Evolutionary conservation across 53 echinoderm and acorn worm species (phyloP).

Genomic region (Arbacia lixula): DNA sequence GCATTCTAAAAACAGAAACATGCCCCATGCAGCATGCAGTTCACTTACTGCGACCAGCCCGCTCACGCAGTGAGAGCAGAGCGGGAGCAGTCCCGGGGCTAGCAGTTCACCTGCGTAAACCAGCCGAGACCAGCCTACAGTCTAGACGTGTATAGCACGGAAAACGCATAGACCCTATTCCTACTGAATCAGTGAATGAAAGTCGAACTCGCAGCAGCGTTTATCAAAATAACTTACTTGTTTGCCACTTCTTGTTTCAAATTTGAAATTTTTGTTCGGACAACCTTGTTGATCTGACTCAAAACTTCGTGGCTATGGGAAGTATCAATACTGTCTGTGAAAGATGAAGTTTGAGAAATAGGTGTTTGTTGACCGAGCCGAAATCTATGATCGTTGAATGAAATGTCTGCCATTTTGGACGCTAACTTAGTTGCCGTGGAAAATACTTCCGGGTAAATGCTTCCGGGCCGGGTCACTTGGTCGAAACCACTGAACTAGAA

Average conservation of each 20-base stretch:
- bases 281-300: neutral
- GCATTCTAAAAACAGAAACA: no score
- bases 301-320: neutral
- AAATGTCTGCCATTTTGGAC: constrained; percentile 53
- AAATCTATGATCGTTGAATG: constrained; percentile 29
- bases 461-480: neutral
- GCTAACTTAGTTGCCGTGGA: constrained; percentile 39
- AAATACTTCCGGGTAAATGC: neutral
- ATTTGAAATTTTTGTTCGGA: constrained; percentile 14
- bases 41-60: no score
- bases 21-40: no score
- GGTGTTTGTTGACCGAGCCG: constrained; percentile 19
- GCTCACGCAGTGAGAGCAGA: no score
- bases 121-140: neutral
- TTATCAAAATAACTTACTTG: constrained; percentile 27
- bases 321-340: neutral
- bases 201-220: neutral
- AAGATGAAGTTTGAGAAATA: neutral
- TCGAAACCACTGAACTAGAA: neutral
- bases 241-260: constrained; percentile 31
- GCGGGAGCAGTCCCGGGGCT: neutral
- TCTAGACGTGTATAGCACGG: no score
- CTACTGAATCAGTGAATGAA: neutral
- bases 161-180: neutral
- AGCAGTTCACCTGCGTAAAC: neutral